Conservation (phyloP, 2,113 vertebrate genomes). For the Cyprinodon tularosa region DNA sequence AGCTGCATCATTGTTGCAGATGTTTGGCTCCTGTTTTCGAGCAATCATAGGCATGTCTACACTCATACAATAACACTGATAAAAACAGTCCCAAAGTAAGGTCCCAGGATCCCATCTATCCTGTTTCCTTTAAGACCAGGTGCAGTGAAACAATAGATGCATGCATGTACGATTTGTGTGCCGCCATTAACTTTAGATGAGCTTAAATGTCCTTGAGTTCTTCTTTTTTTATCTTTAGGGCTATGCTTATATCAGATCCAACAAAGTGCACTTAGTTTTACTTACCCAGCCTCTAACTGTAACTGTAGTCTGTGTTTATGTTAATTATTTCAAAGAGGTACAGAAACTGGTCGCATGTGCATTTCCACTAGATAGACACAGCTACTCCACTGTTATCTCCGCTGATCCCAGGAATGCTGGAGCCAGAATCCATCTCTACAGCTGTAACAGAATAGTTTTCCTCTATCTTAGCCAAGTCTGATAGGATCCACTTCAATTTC, state of each 20-base stretch:
- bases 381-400: constrained; percentile 45
- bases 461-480: constrained; percentile 32
- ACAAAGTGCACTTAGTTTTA: constrained; percentile 8
- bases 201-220: constrained; percentile 48
- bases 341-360: constrained; percentile 41
- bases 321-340: constrained; percentile 45
- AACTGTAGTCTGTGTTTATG: constrained; percentile 40
- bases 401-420: constrained; percentile 36
- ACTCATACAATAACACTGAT: constrained; percentile 18
- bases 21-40: constrained; percentile 62
- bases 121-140: constrained; percentile 69
- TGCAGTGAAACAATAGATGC: constrained; percentile 64
- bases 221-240: constrained; percentile 26
- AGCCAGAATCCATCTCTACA: constrained; percentile 25
- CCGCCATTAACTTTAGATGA: constrained; percentile 13
- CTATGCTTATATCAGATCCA: constrained; percentile 10
- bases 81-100: constrained; percentile 46
- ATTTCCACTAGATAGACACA: constrained; percentile 30
- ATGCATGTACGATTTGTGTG: constrained; percentile 13
- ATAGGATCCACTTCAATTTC: constrained; percentile 43
- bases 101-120: constrained; percentile 71
- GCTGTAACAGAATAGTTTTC: constrained; percentile 29
- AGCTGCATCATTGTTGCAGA: constrained; percentile 61
- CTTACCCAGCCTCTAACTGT: constrained; percentile 22
- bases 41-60: constrained; percentile 11